A percentile compares a stretch with the other conserved stretches of the same genome.
These are phyloP conservation scores for Rhagium mordax DNA, from an alignment of 2,888 invertebrate species.

Conservation along the genomic window DNA sequence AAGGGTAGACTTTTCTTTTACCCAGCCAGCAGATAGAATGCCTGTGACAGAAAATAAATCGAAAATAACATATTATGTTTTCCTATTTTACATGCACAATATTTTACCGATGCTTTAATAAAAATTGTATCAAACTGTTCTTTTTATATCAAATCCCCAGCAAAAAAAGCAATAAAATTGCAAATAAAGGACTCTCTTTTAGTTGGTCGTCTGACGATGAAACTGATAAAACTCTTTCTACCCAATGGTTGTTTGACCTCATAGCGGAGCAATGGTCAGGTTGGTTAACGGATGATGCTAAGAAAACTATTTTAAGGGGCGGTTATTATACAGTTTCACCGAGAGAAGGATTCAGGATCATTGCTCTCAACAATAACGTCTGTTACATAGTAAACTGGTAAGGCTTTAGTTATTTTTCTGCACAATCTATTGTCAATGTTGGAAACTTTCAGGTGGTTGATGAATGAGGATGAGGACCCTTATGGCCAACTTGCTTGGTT, in stretches of 20 bases:
- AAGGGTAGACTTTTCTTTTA: too few species aligned
- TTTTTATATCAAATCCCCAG: too few species aligned
- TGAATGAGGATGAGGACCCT: slow-evolving; percentile 78
- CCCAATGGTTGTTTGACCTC: slow-evolving; percentile 83
- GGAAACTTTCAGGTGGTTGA: slow-evolving; percentile 68
- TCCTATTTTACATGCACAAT: too few species aligned
- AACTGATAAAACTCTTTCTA: slow-evolving; percentile 67
- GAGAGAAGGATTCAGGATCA: slow-evolving; percentile 79
- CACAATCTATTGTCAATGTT: too few species aligned
- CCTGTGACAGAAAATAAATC: too few species aligned
- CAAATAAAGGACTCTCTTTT: slow-evolving; percentile 33
- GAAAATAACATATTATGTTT: too few species aligned
- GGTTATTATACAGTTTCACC: slow-evolving; percentile 84
- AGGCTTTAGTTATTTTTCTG: slow-evolving; percentile 7
- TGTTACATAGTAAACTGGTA: slow-evolving; percentile 83
- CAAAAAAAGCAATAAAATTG: not conserved
- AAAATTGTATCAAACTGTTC: too few species aligned
- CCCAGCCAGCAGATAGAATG: too few species aligned
- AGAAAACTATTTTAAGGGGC: slow-evolving; percentile 74
- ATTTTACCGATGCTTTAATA: too few species aligned
- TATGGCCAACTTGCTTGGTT: slow-evolving; percentile 88
- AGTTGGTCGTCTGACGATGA: slow-evolving; percentile 60
- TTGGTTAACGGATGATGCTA: slow-evolving; percentile 76
- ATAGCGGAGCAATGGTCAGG: slow-evolving; percentile 79
- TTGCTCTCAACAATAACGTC: slow-evolving; percentile 86